Evolutionary conservation across 2,888 invertebrate species (phyloP).

Genomic region (Cetonia aurata): DNA sequence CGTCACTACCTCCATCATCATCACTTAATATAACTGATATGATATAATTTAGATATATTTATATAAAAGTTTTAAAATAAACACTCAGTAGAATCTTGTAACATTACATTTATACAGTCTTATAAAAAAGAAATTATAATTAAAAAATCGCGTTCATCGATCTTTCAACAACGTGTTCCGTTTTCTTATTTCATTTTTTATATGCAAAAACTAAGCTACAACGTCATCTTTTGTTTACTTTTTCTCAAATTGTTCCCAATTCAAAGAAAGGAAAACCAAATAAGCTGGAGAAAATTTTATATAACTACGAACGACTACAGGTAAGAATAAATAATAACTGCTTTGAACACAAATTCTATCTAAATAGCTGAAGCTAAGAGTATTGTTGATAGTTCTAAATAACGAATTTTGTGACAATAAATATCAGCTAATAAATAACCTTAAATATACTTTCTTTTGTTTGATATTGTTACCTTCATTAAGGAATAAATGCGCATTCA

Average conservation of each 20-base stretch:
- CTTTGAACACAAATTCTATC: constrained; percentile 3
- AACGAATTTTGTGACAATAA: constrained; percentile 36
- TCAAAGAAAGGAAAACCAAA: constrained; percentile 9
- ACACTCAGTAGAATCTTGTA: constrained; percentile 36
- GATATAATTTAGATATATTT: constrained; percentile 37
- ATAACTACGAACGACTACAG: not conserved
- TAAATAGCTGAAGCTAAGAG: constrained; percentile 26
- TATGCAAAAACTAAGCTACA: constrained; percentile 35
- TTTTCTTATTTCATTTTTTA: constrained; percentile 7
- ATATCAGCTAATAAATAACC: constrained; percentile 34
- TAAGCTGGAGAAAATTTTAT: not conserved
- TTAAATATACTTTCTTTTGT: constrained; percentile 17
- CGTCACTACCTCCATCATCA: constrained; percentile 30
- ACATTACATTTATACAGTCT: constrained; percentile 41
- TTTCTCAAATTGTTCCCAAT: constrained; percentile 32
- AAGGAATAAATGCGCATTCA: too few relatives aligned
- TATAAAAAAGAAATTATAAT: constrained; percentile 34
- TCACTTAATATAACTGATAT: constrained; percentile 41
- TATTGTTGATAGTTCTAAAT: constrained; percentile 30
- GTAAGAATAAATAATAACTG: constrained; percentile 21
- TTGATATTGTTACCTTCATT: not conserved
- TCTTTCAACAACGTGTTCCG: constrained; percentile 24
- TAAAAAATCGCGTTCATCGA: constrained; percentile 25
- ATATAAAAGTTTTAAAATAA: constrained; percentile 37
- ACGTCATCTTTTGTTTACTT: constrained; percentile 20